Evolutionary conservation across 2,888 invertebrate species (phyloP).

Genomic region (Drosophila acutilabella): DNA sequence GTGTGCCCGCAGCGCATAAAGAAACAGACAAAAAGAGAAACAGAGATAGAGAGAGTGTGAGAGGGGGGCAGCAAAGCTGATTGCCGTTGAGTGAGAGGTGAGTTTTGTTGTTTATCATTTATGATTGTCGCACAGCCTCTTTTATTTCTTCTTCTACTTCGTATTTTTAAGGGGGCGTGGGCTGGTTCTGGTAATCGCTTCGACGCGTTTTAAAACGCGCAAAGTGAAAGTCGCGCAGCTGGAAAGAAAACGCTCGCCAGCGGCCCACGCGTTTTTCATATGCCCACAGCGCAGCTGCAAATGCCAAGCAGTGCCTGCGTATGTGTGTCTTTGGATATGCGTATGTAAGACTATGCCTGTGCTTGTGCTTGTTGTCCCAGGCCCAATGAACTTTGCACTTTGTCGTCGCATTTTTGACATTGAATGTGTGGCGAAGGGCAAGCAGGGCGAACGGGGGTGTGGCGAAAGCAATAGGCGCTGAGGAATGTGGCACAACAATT

Average conservation of each 20-base stretch:
- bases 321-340: neutral
- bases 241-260: constrained; percentile 28
- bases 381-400: constrained; percentile 60
- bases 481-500: constrained; percentile 43
- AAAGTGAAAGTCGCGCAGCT: constrained; percentile 72
- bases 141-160: constrained; percentile 4
- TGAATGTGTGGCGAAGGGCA: constrained; percentile 40
- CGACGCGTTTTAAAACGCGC: constrained; percentile 69
- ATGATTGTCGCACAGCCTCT: constrained; percentile 36
- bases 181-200: constrained; percentile 50
- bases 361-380: constrained; percentile 37
- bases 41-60: constrained; percentile 4
- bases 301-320: constrained; percentile 6
- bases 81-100: constrained; percentile 28
- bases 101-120: constrained; percentile 39
- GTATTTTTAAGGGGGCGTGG: constrained; percentile 53
- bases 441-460: neutral
- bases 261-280: constrained; percentile 35
- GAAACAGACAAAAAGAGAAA: neutral
- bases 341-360: neutral
- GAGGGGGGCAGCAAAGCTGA: constrained; percentile 15
- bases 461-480: constrained; percentile 13
- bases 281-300: constrained; percentile 30
- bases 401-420: constrained; percentile 55
- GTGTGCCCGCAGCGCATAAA: constrained; percentile 40